Evolutionary conservation across 1,140 invertebrate genomes (phyloP).

Genomic region (Cydia pomonella): DNA sequence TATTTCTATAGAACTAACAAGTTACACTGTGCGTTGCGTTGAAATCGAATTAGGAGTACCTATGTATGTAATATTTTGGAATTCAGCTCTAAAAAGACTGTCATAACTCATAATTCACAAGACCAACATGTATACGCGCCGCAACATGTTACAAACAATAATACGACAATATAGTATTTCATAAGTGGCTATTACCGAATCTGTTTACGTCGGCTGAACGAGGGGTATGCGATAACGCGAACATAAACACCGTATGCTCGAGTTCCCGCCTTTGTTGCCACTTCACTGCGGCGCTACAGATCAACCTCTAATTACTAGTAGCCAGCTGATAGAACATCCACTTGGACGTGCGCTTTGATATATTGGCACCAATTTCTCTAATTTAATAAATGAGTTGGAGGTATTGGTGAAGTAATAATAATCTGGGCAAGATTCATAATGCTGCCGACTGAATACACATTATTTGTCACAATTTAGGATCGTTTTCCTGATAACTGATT

Average conservation of each 20-base stretch:
- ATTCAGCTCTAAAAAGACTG: neutral
- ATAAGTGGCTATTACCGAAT: slow-evolving; percentile 44
- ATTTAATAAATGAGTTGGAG: neutral
- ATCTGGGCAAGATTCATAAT: neutral
- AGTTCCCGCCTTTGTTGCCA: slow-evolving; percentile 36
- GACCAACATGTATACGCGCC: neutral
- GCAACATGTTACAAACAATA: neutral
- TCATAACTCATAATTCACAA: too few species aligned
- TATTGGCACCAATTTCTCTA: neutral
- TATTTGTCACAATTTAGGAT: too few species aligned
- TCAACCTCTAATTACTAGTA: neutral
- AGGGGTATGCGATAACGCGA: slow-evolving; percentile 58
- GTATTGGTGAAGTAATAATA: neutral
- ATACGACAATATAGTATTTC: slow-evolving; percentile 41
- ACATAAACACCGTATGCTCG: slow-evolving; percentile 45
- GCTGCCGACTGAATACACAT: too few species aligned
- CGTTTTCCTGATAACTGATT: too few species aligned
- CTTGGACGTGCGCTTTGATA: neutral
- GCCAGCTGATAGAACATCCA: slow-evolving; percentile 11
- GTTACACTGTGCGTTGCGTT: too few species aligned
- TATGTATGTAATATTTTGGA: neutral
- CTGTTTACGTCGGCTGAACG: slow-evolving; percentile 53
- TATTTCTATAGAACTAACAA: too few species aligned
- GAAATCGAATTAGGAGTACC: too few species aligned
- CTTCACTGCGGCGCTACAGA: slow-evolving; percentile 33